Percentiles rank a stretch among this genome's conserved stretches.
Evolutionary conservation across 2,797 vertebrate genomes (phyloP).

Genomic region (Bradypodion ventrale): DNA sequence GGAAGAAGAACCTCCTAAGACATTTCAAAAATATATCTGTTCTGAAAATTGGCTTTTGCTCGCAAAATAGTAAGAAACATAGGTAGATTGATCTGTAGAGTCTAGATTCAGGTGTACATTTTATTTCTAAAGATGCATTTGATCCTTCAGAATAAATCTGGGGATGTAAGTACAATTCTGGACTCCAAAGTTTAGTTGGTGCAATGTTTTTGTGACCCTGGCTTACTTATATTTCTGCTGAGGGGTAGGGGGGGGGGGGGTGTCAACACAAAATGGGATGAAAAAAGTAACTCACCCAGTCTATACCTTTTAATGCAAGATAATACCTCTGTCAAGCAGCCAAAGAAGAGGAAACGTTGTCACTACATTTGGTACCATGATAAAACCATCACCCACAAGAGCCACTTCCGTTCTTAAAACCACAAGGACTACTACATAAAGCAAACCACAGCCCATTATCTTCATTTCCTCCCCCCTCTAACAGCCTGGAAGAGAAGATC

Average conservation of each 20-base stretch:
- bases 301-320: conserved; percentile 1
- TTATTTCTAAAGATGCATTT: not conserved
- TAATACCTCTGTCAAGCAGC: conserved; percentile 38
- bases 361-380: conserved; percentile 52
- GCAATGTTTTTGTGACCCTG: not conserved
- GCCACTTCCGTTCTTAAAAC: conserved; percentile 69
- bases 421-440: conserved; percentile 49
- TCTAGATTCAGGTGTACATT: too few relatives aligned
- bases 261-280: not conserved
- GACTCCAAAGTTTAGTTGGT: not conserved
- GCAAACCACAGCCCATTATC: conserved; percentile 60
- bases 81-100: too few relatives aligned
- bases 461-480: not conserved
- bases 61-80: not conserved
- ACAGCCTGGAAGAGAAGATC: conserved; percentile 3
- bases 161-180: not conserved
- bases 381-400: conserved; percentile 66
- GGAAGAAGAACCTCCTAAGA: not conserved
- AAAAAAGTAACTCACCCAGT: not conserved
- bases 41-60: not conserved
- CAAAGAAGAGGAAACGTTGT: conserved; percentile 57
- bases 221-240: not conserved
- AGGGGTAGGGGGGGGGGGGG: not conserved
- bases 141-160: not conserved
- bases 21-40: not conserved